Conservation (phyloP, 2,797 vertebrate species). For the Rousettus madagascariensis region DNA sequence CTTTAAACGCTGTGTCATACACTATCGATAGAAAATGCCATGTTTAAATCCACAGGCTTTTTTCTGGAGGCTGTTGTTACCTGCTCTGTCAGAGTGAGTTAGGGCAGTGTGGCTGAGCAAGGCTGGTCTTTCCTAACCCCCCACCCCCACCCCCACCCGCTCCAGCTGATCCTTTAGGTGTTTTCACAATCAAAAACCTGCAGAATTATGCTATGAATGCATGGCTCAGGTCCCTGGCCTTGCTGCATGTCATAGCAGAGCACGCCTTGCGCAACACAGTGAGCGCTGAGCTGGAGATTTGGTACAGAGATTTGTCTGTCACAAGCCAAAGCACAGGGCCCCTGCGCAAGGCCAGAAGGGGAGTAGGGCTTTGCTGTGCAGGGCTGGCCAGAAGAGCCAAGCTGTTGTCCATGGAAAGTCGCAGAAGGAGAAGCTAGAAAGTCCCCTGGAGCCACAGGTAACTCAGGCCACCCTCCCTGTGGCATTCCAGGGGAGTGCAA, state of each 20-base stretch:
- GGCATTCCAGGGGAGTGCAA: background rate
- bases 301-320: slow-evolving; percentile 68
- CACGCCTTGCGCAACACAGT: slow-evolving; percentile 33
- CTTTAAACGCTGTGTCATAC: background rate
- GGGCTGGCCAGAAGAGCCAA: slow-evolving; percentile 1
- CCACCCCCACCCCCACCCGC: background rate
- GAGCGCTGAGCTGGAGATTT: slow-evolving; percentile 53
- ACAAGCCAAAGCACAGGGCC: slow-evolving; percentile 1
- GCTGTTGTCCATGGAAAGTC: background rate
- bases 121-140: background rate
- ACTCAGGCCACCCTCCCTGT: background rate
- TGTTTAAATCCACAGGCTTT: background rate
- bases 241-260: slow-evolving; percentile 62
- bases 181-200: slow-evolving; percentile 43
- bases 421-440: slow-evolving; percentile 38
- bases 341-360: background rate
- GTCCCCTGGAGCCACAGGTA: slow-evolving; percentile 9
- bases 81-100: background rate
- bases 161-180: slow-evolving; percentile 34
- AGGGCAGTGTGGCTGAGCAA: background rate
- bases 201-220: background rate
- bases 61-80: background rate
- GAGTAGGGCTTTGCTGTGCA: background rate
- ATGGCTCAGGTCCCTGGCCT: background rate
- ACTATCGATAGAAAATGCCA: background rate